These are phyloP conservation scores for Scytalopus superciliaris DNA, from an alignment of 2,113 vertebrate genomes.

Conservation along the genomic window DNA sequence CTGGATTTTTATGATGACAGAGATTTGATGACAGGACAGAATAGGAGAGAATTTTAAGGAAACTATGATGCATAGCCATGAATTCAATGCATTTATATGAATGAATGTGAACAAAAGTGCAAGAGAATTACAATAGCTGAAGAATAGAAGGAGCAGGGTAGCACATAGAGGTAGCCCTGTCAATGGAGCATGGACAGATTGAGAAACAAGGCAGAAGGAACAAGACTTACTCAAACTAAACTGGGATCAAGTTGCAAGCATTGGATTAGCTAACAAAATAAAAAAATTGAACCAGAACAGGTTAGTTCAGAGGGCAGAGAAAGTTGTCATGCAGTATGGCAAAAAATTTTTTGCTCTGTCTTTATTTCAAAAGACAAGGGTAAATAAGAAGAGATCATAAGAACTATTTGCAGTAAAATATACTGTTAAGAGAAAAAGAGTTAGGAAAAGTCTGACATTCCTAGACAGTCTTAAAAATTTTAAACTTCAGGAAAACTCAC, in stretches of 20 bases:
- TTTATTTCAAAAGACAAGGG: not conserved
- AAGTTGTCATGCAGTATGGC: fast-evolving
- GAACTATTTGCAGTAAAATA: not conserved
- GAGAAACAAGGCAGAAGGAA: not conserved
- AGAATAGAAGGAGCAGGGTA: not conserved
- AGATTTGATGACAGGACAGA: not conserved
- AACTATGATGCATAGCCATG: not conserved
- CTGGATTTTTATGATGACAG: not conserved
- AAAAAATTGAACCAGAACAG: fast-evolving
- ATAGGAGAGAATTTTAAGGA: not conserved
- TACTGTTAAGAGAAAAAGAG: not conserved
- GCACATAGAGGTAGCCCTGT: not conserved
- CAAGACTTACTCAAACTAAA: not conserved
- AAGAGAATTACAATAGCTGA: not conserved
- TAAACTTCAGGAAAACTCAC: not conserved
- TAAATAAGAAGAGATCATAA: not conserved
- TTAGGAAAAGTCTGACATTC: not conserved
- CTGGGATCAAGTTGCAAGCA: not conserved
- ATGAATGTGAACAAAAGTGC: not conserved
- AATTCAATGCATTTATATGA: not conserved
- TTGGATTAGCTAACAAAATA: not conserved
- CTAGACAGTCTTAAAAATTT: not conserved
- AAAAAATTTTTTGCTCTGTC: not conserved
- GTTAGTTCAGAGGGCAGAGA: not conserved
- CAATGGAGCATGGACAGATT: not conserved